Evolutionary conservation across 2,888 invertebrate species (phyloP), one percentile per base, ranked within the genome.

Genomic region (Athripsodes cinereus): DNA sequence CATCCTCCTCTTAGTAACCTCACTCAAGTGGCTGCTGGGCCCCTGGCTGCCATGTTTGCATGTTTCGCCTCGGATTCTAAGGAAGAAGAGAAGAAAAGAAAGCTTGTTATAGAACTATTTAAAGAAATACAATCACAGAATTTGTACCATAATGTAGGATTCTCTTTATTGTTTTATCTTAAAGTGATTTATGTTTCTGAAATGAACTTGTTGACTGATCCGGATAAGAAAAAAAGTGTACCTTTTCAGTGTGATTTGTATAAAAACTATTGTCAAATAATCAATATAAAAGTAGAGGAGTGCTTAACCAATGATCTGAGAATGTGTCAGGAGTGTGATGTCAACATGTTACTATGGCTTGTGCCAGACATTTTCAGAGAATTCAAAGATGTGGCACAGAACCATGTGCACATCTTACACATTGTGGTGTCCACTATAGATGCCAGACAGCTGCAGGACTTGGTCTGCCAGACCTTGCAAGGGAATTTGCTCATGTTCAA

Each of bases 301-400:
- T 85, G 86, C 74, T 79, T 95, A 68, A 82, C 88, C 53, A 82
- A 86, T 63, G 96, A 97, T 76, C 82, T 96, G 66, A 87, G 86
- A 81, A 81, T 87, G 62, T 92, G 96, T 71, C 94, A 95, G 72
- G 88, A 92, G 71, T 89, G 88, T 71, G 95, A 95, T 76, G 86
- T 92, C 52, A 83, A 88, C 69, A 82, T 96, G 71, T 86, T 96
- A 73, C 88, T 93, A 69, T 96, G 91, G 85, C 80, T 98, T 66
- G 84, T 97, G 71, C 95, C 96, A 52, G 95, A 95, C 71, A 82
- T 96, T 61, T 97, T 92, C 74, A 85, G 88, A 69, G 92, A 91
- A 74, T 96, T 94, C 73, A 89, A 92, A 69, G 87, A 87, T 66
- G 87, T 88, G 68, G 88, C 91, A 47, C 83, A 93, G 64, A 95